These are phyloP conservation scores for Morbakka virulenta DNA, from an alignment of 30 jellyfish, hydroid and myxozoan genomes.

Conservation along the genomic window DNA sequence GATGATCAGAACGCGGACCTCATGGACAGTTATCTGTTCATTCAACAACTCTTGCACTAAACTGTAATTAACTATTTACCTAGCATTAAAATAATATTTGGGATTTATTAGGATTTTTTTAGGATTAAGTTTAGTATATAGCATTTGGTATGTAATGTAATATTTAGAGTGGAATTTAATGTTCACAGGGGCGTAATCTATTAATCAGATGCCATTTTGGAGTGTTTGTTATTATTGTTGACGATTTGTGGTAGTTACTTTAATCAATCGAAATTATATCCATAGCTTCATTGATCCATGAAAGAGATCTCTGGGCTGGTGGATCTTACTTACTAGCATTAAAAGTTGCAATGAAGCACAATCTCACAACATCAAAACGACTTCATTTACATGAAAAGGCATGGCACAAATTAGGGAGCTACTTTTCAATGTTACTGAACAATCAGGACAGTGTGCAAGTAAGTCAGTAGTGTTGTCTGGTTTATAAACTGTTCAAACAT, in stretches of 20 bases:
- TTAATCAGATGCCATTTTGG: too few relatives aligned
- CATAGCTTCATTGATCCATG: constrained; percentile 76
- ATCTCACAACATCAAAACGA: constrained; percentile 70
- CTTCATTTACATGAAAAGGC: constrained; percentile 82
- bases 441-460: constrained; percentile 72
- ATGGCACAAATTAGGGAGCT: constrained; percentile 77
- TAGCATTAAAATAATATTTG: too few relatives aligned
- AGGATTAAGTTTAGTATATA: too few relatives aligned
- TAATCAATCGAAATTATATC: neutral
- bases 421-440: constrained; percentile 51
- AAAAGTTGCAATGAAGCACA: constrained; percentile 75
- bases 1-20: too few relatives aligned
- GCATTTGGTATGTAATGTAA: too few relatives aligned
- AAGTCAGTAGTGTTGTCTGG: neutral
- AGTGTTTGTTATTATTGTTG: neutral
- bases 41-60: too few relatives aligned
- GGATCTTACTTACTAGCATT: constrained; percentile 70
- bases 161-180: too few relatives aligned
- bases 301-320: constrained; percentile 92
- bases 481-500: too few relatives aligned
- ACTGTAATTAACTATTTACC: too few relatives aligned
- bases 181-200: too few relatives aligned
- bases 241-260: neutral
- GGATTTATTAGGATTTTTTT: too few relatives aligned
- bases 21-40: too few relatives aligned